A percentile compares a stretch with the other conserved stretches of the same genome.
Conservation (phyloP, 1,140 invertebrate genomes). For the Gryon sp. region DNA sequence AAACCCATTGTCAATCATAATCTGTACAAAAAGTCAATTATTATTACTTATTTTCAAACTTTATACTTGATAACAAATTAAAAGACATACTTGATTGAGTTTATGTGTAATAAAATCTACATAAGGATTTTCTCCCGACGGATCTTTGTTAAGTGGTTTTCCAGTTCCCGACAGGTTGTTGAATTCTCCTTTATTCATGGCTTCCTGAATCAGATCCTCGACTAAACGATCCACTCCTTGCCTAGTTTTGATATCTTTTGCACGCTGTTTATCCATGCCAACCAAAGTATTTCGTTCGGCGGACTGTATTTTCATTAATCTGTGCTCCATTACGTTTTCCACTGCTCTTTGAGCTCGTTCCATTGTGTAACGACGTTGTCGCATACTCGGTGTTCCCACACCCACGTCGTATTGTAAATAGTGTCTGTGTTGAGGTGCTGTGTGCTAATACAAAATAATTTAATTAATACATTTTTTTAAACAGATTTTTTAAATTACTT, state of each 20-base stretch:
- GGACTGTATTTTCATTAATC: constrained; percentile 84
- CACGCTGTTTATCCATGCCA: constrained; percentile 83
- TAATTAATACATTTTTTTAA: constrained; percentile 26
- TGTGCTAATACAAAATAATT: constrained; percentile 82
- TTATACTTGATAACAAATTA: constrained; percentile 5
- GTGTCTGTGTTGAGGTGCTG: constrained; percentile 92
- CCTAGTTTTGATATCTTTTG: constrained; percentile 86
- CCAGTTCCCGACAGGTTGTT: constrained; percentile 89
- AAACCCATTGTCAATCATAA: constrained; percentile 93
- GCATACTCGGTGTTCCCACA: constrained; percentile 86
- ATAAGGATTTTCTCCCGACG: constrained; percentile 84
- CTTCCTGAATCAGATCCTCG: constrained; percentile 93
- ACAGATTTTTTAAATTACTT: background rate
- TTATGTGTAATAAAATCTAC: constrained; percentile 94
- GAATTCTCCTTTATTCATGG: constrained; percentile 93
- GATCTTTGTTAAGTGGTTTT: constrained; percentile 86
- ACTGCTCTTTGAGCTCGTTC: constrained; percentile 85
- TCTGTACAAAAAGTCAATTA: constrained; percentile 73
- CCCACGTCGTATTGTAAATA: constrained; percentile 90
- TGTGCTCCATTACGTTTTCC: constrained; percentile 87
- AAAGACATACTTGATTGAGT: constrained; percentile 86
- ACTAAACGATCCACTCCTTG: constrained; percentile 92
- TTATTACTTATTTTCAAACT: constrained; percentile 40
- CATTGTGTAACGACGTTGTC: constrained; percentile 87
- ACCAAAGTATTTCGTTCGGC: constrained; percentile 83